A percentile compares a stretch with the other conserved stretches of the same genome.
These are phyloP conservation scores for Phymatocera aterrima DNA, from an alignment of 2,888 invertebrate species.

Conservation along the genomic window DNA sequence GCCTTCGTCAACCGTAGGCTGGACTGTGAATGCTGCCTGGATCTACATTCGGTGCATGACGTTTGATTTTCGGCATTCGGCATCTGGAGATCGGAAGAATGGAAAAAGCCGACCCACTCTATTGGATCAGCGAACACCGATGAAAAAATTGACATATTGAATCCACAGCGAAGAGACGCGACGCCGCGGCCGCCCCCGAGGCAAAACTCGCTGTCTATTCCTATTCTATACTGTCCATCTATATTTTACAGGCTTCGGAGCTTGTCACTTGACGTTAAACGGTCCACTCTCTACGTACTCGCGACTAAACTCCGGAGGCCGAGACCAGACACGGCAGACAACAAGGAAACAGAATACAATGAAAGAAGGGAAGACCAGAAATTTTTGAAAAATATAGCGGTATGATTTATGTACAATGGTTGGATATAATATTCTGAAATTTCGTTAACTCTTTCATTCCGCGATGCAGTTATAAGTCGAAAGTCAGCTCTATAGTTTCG, in stretches of 20 bases:
- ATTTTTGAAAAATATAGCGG: neutral
- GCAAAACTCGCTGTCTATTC: neutral
- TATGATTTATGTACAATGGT: too few species aligned
- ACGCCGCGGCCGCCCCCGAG: neutral
- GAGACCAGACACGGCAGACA: neutral
- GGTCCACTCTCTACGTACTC: neutral
- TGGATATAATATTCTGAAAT: too few species aligned
- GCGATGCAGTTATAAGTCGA: too few species aligned
- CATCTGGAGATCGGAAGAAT: neutral
- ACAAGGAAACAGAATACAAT: neutral
- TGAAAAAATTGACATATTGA: neutral
- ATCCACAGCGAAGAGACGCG: neutral
- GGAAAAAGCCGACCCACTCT: neutral
- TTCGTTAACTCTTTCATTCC: too few species aligned
- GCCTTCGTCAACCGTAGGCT: neutral
- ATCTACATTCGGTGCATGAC: neutral
- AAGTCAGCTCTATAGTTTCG: too few species aligned
- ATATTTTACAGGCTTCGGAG: slow-evolving; percentile 1
- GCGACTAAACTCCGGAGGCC: neutral
- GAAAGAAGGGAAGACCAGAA: neutral
- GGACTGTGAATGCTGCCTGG: neutral
- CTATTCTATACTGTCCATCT: too few species aligned
- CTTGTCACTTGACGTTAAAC: slow-evolving; percentile 21
- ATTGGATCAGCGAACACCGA: neutral
- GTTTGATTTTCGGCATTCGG: too few species aligned